Base-by-base conservation (phyloP, 2,797 vertebrate species). In the Eleutherodactylus coqui region DNA sequence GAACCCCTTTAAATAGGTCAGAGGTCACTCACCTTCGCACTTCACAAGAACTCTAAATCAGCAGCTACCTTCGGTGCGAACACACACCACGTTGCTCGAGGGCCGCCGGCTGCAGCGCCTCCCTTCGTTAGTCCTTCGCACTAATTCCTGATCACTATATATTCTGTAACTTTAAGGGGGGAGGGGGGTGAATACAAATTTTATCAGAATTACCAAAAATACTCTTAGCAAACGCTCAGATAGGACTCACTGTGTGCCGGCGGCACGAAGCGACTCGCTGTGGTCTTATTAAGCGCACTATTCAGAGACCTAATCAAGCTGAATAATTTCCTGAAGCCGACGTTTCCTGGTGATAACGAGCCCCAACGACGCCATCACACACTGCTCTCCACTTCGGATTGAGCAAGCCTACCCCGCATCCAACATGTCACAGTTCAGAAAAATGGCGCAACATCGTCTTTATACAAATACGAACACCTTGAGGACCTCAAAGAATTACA, bases 241-340 rank as follows among this genome's bases (percentile, higher is more conserved):
- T n/a, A 27, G 11, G 11, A 29, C 58, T 32, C 27, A 64, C 3
- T 69, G 36, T 29, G 9, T 69, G 8, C 38, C 24, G 38, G 6
- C 64, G 21, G 32, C 27, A 73, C 1, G 36, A 3, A n/a, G 34
- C 67, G 11, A 24, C 0, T 27, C 34, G 34, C 19, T 64, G 60
- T n/a, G 60, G 60, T 34, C 29, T 64, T 34, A 32, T 64, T 64
- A 14, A 32, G 60, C 60, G 13, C 62, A 67, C 16, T 70, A 70
- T 70, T 69, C 34, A 24, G 9, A 24, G 27, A 8, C 34, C 55
- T 60, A 53, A 78, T 79, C 49, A 32, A 85, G 83, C 75, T 72
- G 47, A 79, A 85, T 85, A 70, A 79, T 85, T 85, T 85, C 83
- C 83, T 79, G 83, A 58, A 79, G n/a, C 36, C 49, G 10, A 32